Evolutionary conservation across 2,797 vertebrate species (phyloP), one percentile per base, ranked within the genome.

Genomic region (Gadopsis marmoratus): DNA sequence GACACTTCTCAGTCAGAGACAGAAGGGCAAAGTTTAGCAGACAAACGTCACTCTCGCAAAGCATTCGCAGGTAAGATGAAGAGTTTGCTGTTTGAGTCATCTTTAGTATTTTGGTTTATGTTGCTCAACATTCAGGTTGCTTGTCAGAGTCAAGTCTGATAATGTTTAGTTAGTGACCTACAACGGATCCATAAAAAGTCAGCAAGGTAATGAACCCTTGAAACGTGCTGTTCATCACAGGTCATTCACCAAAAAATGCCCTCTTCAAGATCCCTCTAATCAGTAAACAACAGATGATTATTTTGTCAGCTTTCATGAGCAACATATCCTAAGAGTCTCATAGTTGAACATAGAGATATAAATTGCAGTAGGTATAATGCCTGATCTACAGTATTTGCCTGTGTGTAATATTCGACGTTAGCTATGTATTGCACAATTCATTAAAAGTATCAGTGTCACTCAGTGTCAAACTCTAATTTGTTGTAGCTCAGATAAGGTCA

Each of bases 21-120:
- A 88, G 94, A 66, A 80, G 71, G 45, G 88, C 94, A 0, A 93
- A 93, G 61, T 96, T 97, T 79, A 93, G 87, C 11, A 93, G 97
- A 71, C 97, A 98, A 89, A 96, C 97, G 0, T 99, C 97, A 2
- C 93, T 99, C 53, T 97, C 98, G 26, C 97, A 99, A 89, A 99
- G 97, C 90, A 99, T 99, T 84, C 96, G 96, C 91, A 98, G 90
- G 98, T 98, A 92, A 96, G 86, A 45, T 2, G 0, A 12, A 7
- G 7, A 51, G 9, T 26, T 33, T 54, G n/a, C 19, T 54, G 6
- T 23, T 41, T 53, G 10, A 5, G 19, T 35, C 17, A 7, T 45
- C 7, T 61, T 29, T n/a, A 33, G 45, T 71, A 23, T 26, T 54
- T 70, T 29, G 59, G 55, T 67, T 62, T 7, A 29, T 7, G 7